Base-by-base conservation (phyloP, 2,113 vertebrate species). In the Paramisgurnus dabryanus region DNA sequence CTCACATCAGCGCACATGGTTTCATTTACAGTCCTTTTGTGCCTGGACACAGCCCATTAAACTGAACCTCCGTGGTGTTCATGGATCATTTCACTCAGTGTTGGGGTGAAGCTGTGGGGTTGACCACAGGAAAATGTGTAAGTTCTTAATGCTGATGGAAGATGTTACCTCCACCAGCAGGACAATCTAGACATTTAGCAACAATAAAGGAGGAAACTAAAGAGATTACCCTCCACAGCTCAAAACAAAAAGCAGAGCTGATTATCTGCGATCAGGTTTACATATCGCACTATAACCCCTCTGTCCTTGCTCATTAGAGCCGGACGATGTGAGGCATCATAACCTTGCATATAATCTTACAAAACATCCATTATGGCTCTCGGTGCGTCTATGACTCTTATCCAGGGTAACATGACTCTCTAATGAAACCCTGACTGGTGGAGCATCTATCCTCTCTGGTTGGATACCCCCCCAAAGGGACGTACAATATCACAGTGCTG, bases 371-470 rank as follows among this genome's bases (percentile, higher is more conserved):
- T 76, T 69, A 77, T 8, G 2, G 27, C 22, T 34, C 22, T 41
- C 17, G 13, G n/a, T 60, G 72, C 72, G 27, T 76, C 60, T 69
- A 58, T n/a, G 13, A 40, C 17, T 53, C 45, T 41, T 58, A 66
- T 76, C 64, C n/a, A 53, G 41, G 65, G 80, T 79, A 84, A 81
- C 70, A 55, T 70, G 76, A 81, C 41, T 65, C 79, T 15, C 49
- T 81, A 69, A 79, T 84, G 70, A 65, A 76, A 57, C 18, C 45
- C 40, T 34, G 50, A 71, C 67, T 72, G 40, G 17, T 17, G 49
- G 8, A 71, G 49, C 65, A 79, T 73, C 68, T 64, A 58, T 27
- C 47, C 49, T 78, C 60, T 55, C 57, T 57, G 15, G 58, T 64
- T 4, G 27, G 49, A 79, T 75, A 39, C 5, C 12, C 39, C 63